Evolutionary conservation across 2,888 invertebrate genomes (phyloP).

Genomic region (Alloscopus bannaensis): DNA sequence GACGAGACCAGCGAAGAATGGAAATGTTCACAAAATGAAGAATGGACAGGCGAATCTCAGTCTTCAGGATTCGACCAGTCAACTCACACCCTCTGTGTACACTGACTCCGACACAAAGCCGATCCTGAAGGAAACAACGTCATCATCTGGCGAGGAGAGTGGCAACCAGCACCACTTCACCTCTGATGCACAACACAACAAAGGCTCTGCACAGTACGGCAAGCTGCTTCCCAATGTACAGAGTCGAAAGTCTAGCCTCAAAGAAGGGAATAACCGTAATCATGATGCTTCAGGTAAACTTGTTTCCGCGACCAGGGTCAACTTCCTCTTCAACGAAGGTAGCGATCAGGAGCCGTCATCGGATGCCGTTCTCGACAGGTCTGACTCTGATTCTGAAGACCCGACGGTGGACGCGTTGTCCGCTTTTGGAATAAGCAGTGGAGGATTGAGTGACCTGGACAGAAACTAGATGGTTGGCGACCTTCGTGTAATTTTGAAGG

Average conservation of each 20-base stretch:
- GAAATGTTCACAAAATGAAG: constrained; percentile 33
- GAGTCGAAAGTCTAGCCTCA: constrained; percentile 19
- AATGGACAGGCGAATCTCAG: constrained; percentile 30
- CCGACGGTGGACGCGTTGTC: constrained; percentile 40
- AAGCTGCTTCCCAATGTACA: constrained; percentile 43
- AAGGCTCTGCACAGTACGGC: constrained; percentile 28
- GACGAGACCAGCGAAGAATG: constrained; percentile 20
- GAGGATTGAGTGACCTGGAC: background rate
- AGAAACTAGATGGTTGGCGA: no score
- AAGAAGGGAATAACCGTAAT: background rate
- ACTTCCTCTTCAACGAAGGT: no score
- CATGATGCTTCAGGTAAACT: constrained; percentile 4
- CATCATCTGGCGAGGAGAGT: constrained; percentile 7
- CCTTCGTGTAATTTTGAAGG: no score
- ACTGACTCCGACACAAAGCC: constrained; percentile 24
- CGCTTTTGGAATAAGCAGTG: constrained; percentile 43
- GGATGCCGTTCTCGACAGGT: constrained; percentile 31
- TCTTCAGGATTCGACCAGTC: constrained; percentile 4
- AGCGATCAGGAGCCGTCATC: no score
- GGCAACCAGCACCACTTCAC: background rate
- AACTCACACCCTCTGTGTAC: constrained; percentile 22
- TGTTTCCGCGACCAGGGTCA: background rate
- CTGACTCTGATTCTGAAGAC: constrained; percentile 52
- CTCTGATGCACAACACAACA: background rate
- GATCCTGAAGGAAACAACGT: background rate